Conservation (phyloP, 2,888 invertebrate species). For the Pristionchus entomophagus region DNA sequence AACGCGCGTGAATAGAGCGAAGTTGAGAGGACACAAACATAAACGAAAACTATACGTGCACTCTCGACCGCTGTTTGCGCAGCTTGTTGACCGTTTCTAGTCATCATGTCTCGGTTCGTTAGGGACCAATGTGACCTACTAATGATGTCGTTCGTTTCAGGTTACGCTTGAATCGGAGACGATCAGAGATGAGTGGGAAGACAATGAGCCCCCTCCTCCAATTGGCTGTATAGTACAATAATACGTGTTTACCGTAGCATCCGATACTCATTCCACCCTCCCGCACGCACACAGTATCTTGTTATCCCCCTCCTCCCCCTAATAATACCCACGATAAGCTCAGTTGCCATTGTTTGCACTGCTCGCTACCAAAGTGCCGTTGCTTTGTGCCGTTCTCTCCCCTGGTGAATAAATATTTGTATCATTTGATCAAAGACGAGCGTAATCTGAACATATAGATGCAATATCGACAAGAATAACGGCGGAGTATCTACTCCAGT, state of each 20-base stretch:
- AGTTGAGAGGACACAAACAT: not conserved
- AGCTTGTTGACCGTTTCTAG: conserved; percentile 15
- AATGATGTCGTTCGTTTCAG: not conserved
- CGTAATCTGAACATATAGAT: not conserved
- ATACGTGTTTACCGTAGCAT: conserved; percentile 4
- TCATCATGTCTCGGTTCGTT: not conserved
- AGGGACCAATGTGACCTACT: not conserved
- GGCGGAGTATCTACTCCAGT: not conserved
- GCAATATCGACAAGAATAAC: not conserved
- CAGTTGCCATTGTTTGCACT: not conserved
- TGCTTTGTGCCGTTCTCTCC: not conserved
- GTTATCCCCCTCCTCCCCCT: not conserved
- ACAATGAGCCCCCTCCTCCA: not conserved
- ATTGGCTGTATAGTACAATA: conserved; percentile 1
- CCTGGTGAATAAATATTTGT: conserved; percentile 42
- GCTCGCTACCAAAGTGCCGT: not conserved
- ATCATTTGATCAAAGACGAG: not conserved
- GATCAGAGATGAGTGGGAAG: conserved; percentile 9
- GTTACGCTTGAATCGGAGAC: conserved; percentile 23
- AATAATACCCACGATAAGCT: not conserved
- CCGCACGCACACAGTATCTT: not conserved
- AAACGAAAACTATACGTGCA: conserved; percentile 21
- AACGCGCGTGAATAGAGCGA: not conserved
- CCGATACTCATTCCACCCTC: not conserved
- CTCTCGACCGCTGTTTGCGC: conserved; percentile 15